A percentile compares a stretch with the other conserved stretches of the same genome.
These are phyloP conservation scores for Scolopax bukidnonensis DNA, from an alignment of 2,797 vertebrate genomes.

Conservation along the genomic window DNA sequence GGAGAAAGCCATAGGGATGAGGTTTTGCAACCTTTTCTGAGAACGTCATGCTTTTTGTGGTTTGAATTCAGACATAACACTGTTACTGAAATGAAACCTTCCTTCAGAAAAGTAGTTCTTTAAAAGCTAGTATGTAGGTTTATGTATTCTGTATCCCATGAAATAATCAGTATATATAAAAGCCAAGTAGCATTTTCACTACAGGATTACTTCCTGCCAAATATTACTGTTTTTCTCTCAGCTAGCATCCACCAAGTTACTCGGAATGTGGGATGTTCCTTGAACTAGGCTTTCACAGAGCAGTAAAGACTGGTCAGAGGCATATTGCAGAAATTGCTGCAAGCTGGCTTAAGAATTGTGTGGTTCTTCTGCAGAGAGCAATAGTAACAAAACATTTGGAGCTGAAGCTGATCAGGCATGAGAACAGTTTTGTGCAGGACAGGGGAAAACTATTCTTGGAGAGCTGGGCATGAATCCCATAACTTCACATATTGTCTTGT, in stretches of 20 bases:
- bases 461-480: accelerated
- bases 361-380: not conserved
- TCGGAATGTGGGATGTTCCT: not conserved
- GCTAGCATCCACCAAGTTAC: not conserved
- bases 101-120: not conserved
- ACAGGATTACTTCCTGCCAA: not conserved
- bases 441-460: not conserved
- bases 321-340: not conserved
- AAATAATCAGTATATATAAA: not conserved
- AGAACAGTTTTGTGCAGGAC: accelerated
- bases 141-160: not conserved
- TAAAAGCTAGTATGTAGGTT: not conserved
- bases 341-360: not conserved
- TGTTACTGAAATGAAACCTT: not conserved
- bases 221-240: not conserved
- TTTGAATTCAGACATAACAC: not conserved
- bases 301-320: not conserved
- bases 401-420: accelerated
- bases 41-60: not conserved
- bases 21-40: not conserved
- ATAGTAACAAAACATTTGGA: not conserved
- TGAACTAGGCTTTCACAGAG: not conserved
- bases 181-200: not conserved
- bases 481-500: not conserved
- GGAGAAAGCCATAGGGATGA: not conserved